phyloP scores from a whole-genome alignment of 1,140 invertebrate genomes.

The Brachionus koreanus region DNA sequence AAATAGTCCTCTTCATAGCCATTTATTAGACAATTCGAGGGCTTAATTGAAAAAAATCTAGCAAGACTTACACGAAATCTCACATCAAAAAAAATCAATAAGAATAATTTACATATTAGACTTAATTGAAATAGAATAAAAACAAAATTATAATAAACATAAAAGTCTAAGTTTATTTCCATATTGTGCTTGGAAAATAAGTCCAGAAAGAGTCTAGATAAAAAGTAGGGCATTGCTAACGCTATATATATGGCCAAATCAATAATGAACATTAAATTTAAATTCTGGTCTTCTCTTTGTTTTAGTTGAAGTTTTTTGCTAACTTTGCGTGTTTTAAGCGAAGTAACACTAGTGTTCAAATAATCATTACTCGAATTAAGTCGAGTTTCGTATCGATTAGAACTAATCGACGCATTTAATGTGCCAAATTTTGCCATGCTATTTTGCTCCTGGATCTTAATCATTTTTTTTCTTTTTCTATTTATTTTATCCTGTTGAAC shows the following conservation, averaged over 20 bases:
- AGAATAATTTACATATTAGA: slow-evolving; percentile 21
- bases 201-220: background rate
- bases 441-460: slow-evolving; percentile 19
- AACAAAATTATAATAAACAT: background rate
- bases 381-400: background rate
- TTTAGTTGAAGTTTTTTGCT: background rate
- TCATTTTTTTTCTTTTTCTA: slow-evolving; percentile 21
- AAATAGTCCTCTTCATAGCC: background rate
- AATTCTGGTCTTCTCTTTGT: slow-evolving; percentile 29
- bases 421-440: background rate
- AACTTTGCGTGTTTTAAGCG: background rate
- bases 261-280: slow-evolving; percentile 30
- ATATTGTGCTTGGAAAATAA: background rate
- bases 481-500: slow-evolving; percentile 9
- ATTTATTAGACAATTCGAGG: background rate
- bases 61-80: slow-evolving; percentile 1
- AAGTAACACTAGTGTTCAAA: background rate
- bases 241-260: slow-evolving; percentile 1
- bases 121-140: slow-evolving; percentile 12
- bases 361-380: background rate
- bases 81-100: background rate
- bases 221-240: slow-evolving; percentile 2
- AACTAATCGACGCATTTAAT: background rate
- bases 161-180: slow-evolving; percentile 37
- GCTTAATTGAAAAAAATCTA: background rate